A percentile compares a stretch with the other conserved stretches of the same genome.
Evolutionary conservation across 2,113 vertebrate species (phyloP).

Genomic region (Tretioscincus oriximinensis): DNA sequence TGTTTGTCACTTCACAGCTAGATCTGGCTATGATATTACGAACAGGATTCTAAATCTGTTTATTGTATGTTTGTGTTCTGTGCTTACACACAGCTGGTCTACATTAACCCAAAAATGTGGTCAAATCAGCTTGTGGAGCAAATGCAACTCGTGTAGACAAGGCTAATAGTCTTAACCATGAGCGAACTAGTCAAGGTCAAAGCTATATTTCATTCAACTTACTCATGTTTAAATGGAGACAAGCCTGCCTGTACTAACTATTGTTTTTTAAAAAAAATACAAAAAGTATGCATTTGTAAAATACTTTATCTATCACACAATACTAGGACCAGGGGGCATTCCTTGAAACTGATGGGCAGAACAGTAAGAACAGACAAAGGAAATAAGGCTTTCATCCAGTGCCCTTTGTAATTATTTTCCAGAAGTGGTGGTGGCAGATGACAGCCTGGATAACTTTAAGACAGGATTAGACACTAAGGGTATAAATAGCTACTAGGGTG

Average conservation of each 20-base stretch:
- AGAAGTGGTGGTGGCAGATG: no score
- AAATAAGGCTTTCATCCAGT: no score
- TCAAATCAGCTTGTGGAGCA: conserved; percentile 22
- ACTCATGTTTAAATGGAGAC: neutral
- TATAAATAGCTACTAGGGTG: no score
- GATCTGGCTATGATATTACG: conserved; percentile 7
- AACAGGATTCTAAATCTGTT: conserved; percentile 33
- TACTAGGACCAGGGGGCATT: no score
- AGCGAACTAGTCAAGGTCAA: conserved; percentile 17
- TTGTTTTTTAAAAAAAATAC: neutral
- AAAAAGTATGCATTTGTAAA: no score
- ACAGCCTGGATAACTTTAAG: no score
- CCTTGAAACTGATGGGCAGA: no score
- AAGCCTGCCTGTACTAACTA: neutral
- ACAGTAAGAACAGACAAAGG: no score
- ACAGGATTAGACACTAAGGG: no score
- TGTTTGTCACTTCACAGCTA: conserved; percentile 29
- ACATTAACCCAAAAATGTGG: conserved; percentile 23
- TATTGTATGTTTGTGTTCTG: neutral
- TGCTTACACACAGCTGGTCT: conserved; percentile 3
- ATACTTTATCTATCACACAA: no score
- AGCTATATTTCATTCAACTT: conserved; percentile 5
- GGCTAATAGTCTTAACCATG: conserved; percentile 33
- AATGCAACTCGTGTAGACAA: conserved; percentile 20
- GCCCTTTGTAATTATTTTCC: no score